Conservation (phyloP, 2,113 vertebrate genomes). For the Myotis davidii region DNA sequence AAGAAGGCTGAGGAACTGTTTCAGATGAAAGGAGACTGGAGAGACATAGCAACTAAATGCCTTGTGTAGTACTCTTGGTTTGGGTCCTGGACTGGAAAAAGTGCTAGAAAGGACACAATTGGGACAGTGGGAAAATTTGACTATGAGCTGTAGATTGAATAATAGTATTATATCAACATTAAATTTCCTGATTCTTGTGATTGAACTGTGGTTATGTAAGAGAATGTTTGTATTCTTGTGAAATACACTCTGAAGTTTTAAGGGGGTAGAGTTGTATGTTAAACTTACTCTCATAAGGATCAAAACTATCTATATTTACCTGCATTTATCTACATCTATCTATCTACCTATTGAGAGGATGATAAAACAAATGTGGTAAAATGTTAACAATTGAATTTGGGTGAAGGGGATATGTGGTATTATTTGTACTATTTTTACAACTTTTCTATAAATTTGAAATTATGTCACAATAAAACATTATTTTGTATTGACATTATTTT, state of each 20-base stretch:
- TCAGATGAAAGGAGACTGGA: neutral
- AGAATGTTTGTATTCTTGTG: neutral
- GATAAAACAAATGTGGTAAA: neutral
- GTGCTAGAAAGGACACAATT: neutral
- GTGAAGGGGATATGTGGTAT: neutral
- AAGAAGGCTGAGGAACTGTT: neutral
- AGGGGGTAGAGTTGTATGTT: neutral
- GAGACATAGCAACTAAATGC: neutral
- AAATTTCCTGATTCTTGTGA: neutral
- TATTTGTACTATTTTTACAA: slow-evolving; percentile 13
- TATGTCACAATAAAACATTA: neutral
- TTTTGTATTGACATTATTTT: neutral
- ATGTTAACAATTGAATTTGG: neutral
- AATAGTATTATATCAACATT: neutral
- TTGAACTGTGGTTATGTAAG: neutral
- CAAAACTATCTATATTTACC: neutral
- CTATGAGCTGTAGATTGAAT: neutral
- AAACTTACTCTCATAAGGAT: neutral
- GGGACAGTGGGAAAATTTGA: neutral
- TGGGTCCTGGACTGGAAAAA: neutral
- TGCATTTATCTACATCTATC: neutral
- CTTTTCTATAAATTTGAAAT: slow-evolving; percentile 34
- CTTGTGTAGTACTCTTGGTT: neutral
- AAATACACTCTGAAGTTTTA: slow-evolving; percentile 21
- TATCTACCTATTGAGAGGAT: neutral